Percentiles rank a stretch among this genome's conserved stretches.
Evolutionary conservation across 1,140 invertebrate genomes (phyloP).

Genomic region (Chrysoperla carnea): DNA sequence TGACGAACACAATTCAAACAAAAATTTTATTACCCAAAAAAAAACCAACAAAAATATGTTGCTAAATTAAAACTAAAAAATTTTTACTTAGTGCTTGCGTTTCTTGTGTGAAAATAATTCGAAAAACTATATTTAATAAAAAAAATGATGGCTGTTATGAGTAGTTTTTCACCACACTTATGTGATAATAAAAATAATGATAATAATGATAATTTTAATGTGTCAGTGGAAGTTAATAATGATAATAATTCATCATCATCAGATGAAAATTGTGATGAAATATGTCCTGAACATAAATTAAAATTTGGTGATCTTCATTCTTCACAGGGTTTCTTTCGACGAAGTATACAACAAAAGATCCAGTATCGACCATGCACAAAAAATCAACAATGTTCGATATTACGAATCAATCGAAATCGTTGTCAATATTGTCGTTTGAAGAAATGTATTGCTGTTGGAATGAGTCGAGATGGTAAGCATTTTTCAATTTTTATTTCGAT

Average conservation of each 20-base stretch:
- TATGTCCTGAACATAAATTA: background rate
- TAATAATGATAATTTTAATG: background rate
- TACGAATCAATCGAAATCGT: slow-evolving; percentile 90
- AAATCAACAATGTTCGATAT: slow-evolving; percentile 93
- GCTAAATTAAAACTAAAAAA: too few species aligned
- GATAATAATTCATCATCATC: background rate
- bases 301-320: slow-evolving; percentile 27
- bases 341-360: slow-evolving; percentile 95
- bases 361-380: slow-evolving; percentile 95
- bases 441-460: slow-evolving; percentile 95
- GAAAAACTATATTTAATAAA: background rate
- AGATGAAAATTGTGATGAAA: background rate
- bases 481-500: background rate
- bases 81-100: too few species aligned
- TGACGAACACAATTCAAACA: slow-evolving; percentile 14
- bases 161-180: slow-evolving; percentile 6
- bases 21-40: background rate
- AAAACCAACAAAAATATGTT: background rate
- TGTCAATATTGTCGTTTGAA: slow-evolving; percentile 95
- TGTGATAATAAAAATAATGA: background rate
- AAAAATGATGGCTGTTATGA: slow-evolving; percentile 21
- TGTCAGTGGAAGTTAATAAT: background rate
- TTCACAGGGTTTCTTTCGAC: slow-evolving; percentile 68
- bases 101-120: too few species aligned
- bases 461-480: slow-evolving; percentile 89